phyloP scores from a whole-genome alignment of 2,888 invertebrate species.

The Heliconius aoede region DNA sequence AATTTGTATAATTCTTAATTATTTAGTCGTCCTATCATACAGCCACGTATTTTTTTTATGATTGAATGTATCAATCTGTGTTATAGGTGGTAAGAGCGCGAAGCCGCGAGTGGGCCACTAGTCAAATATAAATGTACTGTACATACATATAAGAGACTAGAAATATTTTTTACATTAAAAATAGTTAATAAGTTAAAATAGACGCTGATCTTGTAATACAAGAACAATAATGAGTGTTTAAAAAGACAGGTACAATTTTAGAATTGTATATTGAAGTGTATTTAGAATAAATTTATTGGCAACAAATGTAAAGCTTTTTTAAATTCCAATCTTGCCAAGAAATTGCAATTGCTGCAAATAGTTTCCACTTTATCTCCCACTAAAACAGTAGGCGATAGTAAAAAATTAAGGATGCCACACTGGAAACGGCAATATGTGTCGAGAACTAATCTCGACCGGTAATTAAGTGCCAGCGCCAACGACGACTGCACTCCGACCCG shows the following conservation, averaged over 20 bases:
- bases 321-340: background rate
- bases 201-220: background rate
- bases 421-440: slow-evolving; percentile 55
- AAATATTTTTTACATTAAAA: background rate
- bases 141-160: too few relatives aligned
- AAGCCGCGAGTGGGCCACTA: too few relatives aligned
- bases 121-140: too few relatives aligned
- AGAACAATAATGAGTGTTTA: background rate
- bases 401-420: slow-evolving; percentile 22
- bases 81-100: too few relatives aligned
- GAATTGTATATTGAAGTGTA: too few relatives aligned
- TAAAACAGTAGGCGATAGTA: slow-evolving; percentile 8
- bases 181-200: background rate
- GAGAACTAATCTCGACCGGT: slow-evolving; percentile 73
- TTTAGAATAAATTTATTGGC: background rate
- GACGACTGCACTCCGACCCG: slow-evolving; percentile 59
- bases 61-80: too few relatives aligned
- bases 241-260: background rate
- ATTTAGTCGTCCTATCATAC: too few relatives aligned
- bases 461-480: slow-evolving; percentile 70
- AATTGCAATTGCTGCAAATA: background rate
- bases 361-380: background rate
- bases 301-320: background rate
- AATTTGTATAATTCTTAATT: too few relatives aligned
- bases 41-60: too few relatives aligned